A percentile compares a stretch with the other conserved stretches of the same genome.
Conservation (phyloP, 2,888 invertebrate species). For the Zygothrica quintamaculata region DNA sequence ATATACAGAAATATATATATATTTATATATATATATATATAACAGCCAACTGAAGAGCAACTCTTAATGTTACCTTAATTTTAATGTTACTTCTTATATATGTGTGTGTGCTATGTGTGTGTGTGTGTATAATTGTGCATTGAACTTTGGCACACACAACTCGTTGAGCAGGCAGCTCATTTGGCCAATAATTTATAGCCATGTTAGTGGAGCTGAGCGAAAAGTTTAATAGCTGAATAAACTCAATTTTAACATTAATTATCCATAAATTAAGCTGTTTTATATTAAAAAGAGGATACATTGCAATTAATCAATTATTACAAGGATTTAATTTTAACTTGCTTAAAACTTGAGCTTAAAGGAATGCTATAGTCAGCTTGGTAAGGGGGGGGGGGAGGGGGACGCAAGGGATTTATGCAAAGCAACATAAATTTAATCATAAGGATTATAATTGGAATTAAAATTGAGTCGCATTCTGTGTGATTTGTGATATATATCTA, state of each 20-base stretch:
- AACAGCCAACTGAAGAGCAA: too few relatives aligned
- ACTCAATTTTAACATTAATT: neutral
- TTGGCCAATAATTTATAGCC: conserved; percentile 42
- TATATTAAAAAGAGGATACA: too few relatives aligned
- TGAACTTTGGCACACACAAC: conserved; percentile 37
- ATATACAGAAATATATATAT: conserved; percentile 3
- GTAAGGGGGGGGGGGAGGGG: too few relatives aligned
- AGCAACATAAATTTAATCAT: too few relatives aligned
- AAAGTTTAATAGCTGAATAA: conserved; percentile 23
- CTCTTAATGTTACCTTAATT: conserved; percentile 6
- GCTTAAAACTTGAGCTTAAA: too few relatives aligned
- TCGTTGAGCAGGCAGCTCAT: conserved; percentile 20
- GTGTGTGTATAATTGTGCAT: conserved; percentile 44
- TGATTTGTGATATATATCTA: neutral
- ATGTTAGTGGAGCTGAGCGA: conserved; percentile 44
- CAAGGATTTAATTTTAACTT: too few relatives aligned
- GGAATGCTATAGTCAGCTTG: too few relatives aligned
- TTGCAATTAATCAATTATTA: too few relatives aligned
- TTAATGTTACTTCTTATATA: too few relatives aligned
- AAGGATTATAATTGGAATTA: conserved; percentile 15
- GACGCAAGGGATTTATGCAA: too few relatives aligned
- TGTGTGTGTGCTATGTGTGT: too few relatives aligned
- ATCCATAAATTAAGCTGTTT: too few relatives aligned
- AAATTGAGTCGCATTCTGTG: conserved; percentile 7
- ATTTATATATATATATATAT: conserved; percentile 13